phyloP scores from a whole-genome alignment of 2,888 invertebrate species.

The Dolichopus griseipennis region DNA sequence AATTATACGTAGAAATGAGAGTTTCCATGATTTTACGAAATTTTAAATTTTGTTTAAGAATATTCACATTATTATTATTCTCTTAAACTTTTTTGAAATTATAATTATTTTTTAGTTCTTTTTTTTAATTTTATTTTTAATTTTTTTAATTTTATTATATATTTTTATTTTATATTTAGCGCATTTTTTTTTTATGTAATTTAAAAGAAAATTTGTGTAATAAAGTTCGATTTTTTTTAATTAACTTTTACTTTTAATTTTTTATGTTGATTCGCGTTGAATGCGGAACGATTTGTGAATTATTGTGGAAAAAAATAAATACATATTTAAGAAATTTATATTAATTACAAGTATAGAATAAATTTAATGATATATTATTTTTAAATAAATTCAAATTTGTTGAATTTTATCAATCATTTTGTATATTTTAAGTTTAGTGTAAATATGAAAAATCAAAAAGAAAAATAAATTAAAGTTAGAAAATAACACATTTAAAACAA shows the following conservation, averaged over 20 bases:
- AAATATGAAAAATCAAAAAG: neutral
- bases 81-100: too few species aligned
- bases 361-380: too few species aligned
- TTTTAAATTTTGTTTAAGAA: too few species aligned
- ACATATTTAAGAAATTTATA: neutral
- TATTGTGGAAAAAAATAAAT: neutral
- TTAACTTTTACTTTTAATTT: neutral
- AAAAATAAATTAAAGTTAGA: neutral
- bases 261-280: neutral
- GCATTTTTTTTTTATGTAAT: neutral
- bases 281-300: neutral
- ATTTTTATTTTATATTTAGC: neutral
- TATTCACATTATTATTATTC: too few species aligned
- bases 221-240: neutral
- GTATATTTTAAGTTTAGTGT: neutral
- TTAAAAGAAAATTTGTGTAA: neutral
- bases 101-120: too few species aligned
- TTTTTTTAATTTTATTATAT: neutral
- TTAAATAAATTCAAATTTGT: neutral
- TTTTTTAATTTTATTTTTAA: too few species aligned
- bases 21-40: too few species aligned
- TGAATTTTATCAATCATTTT: neutral
- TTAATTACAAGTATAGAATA: neutral
- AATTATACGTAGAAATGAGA: too few species aligned
- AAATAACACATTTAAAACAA: neutral